Percentiles rank a stretch among this genome's conserved stretches.
Conservation (phyloP, 2,797 vertebrate species). For the Peromyscus nudipes region DNA sequence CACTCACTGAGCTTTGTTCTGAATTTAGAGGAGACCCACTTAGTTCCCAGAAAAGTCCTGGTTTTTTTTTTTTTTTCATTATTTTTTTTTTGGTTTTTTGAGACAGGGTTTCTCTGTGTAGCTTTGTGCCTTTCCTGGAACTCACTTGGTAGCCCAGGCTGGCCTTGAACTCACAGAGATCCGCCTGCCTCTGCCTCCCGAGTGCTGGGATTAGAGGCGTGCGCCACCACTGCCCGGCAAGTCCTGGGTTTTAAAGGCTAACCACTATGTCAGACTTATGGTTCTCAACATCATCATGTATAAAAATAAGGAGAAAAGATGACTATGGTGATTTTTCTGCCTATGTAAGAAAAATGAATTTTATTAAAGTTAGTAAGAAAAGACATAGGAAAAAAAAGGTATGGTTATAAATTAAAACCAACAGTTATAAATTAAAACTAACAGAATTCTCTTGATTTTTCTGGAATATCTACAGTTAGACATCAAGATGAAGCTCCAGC, state of each 20-base stretch:
- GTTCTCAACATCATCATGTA: constrained; percentile 14
- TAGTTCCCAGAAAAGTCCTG: constrained; percentile 41
- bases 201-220: too few relatives aligned
- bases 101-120: too few relatives aligned
- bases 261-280: not conserved
- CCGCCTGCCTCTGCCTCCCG: too few relatives aligned
- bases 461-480: constrained; percentile 13
- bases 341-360: constrained; percentile 57
- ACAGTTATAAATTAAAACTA: constrained; percentile 63
- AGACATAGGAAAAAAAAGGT: not conserved
- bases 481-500: not conserved
- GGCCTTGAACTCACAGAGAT: too few relatives aligned
- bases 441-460: constrained; percentile 54
- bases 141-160: too few relatives aligned
- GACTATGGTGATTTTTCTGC: constrained; percentile 45
- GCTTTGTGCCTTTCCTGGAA: too few relatives aligned
- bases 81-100: too few relatives aligned
- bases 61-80: not conserved
- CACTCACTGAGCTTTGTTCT: constrained; percentile 24
- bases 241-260: constrained; percentile 44
- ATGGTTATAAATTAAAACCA: constrained; percentile 66
- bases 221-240: not conserved
- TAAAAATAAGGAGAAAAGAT: constrained; percentile 21
- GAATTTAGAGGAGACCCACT: constrained; percentile 26
- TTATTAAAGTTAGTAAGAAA: constrained; percentile 67